Conservation (phyloP, 2,888 invertebrate genomes). For the Thymelicus acteon region DNA sequence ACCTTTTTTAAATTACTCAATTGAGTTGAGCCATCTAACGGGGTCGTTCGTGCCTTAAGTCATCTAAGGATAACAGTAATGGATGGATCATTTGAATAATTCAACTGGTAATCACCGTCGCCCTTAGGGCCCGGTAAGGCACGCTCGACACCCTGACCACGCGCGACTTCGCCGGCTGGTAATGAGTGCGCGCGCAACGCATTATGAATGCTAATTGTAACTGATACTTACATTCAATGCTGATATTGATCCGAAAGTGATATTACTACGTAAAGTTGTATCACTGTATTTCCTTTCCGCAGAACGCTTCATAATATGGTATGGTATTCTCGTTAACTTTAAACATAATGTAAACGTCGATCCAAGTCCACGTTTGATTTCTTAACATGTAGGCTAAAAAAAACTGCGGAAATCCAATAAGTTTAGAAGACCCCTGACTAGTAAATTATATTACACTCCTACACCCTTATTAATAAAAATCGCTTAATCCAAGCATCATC, state of each 20-base stretch:
- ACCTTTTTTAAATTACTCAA: conserved; percentile 6
- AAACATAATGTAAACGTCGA: conserved; percentile 2
- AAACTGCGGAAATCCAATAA: no score
- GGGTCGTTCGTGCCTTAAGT: conserved; percentile 39
- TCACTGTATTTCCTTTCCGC: no score
- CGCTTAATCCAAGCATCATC: no score
- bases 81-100: conserved; percentile 57
- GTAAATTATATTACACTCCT: no score
- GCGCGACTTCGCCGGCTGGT: conserved; percentile 65
- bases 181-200: conserved; percentile 62
- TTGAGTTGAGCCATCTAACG: conserved; percentile 1
- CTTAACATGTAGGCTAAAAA: no score
- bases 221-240: conserved; percentile 56
- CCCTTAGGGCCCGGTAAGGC: conserved; percentile 58
- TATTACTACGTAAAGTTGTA: neutral
- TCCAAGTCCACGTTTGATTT: no score
- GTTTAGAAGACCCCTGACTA: no score
- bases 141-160: conserved; percentile 63
- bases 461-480: no score
- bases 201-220: conserved; percentile 67
- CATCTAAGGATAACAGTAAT: conserved; percentile 60
- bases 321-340: conserved; percentile 5
- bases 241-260: conserved; percentile 59
- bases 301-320: no score
- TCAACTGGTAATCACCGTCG: conserved; percentile 56